Conservation (phyloP, 2,888 invertebrate genomes). For the Penaeus monodon region DNA sequence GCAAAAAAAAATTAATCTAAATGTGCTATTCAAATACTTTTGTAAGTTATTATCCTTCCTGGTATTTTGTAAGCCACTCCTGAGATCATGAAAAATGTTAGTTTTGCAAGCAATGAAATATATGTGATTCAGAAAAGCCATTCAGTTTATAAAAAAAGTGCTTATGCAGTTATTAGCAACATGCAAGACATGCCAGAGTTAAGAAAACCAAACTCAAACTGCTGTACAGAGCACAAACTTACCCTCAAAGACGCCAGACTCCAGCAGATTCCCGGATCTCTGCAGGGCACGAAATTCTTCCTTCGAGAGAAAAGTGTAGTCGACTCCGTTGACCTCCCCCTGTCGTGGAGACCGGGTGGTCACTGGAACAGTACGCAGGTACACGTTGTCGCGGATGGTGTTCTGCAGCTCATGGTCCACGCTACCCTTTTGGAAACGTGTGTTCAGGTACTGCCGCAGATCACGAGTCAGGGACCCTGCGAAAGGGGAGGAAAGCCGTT, state of each 20-base stretch:
- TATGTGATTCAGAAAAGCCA: too few relatives aligned
- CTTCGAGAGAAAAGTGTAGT: constrained; percentile 75
- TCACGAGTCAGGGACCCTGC: constrained; percentile 72
- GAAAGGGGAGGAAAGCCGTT: constrained; percentile 55
- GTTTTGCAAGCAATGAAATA: too few relatives aligned
- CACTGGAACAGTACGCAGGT: constrained; percentile 77
- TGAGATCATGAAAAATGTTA: too few relatives aligned
- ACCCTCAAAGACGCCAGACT: constrained; percentile 78
- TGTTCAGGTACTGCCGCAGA: constrained; percentile 74
- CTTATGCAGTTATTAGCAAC: too few relatives aligned
- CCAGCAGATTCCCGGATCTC: constrained; percentile 74
- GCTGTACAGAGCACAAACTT: constrained; percentile 56
- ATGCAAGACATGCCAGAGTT: too few relatives aligned
- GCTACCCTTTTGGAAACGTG: constrained; percentile 75
- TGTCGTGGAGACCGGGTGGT: constrained; percentile 75
- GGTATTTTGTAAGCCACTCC: too few relatives aligned
- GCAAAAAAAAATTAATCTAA: too few relatives aligned
- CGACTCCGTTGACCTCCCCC: constrained; percentile 76
- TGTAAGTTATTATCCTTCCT: too few relatives aligned
- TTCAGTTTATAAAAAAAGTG: too few relatives aligned
- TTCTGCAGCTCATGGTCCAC: constrained; percentile 77
- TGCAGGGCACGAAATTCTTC: constrained; percentile 75
- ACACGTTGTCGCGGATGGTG: constrained; percentile 77
- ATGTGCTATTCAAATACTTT: too few relatives aligned
- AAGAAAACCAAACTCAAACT: not conserved